Conservation (phyloP, 2,797 vertebrate genomes). For the Coranthus polyacanthus region DNA sequence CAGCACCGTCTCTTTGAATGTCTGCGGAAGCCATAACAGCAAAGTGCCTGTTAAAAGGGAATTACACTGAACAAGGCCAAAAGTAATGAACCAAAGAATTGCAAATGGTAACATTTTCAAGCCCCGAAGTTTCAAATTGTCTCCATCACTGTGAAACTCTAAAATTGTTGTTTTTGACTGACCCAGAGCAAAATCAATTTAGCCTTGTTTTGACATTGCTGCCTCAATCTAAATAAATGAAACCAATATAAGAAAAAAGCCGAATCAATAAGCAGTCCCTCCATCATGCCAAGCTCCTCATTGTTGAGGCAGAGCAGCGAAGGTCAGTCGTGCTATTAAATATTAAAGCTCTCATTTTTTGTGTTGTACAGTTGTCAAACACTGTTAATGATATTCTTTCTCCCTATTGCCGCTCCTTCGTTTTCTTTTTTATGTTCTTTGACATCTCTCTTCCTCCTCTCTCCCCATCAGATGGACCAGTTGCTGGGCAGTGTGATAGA, state of each 20-base stretch:
- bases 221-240: constrained; percentile 29
- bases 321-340: constrained; percentile 18
- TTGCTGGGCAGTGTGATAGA: constrained; percentile 94
- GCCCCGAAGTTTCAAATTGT: constrained; percentile 18
- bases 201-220: constrained; percentile 28
- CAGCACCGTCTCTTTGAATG: constrained; percentile 41
- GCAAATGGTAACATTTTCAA: constrained; percentile 42
- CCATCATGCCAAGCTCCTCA: background rate
- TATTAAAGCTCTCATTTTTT: background rate
- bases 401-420: background rate
- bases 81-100: constrained; percentile 65
- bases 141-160: constrained; percentile 19
- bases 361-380: constrained; percentile 2
- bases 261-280: background rate
- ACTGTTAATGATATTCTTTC: background rate
- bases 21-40: constrained; percentile 29
- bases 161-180: constrained; percentile 11
- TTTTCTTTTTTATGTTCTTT: background rate
- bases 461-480: constrained; percentile 87
- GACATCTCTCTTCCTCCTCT: background rate
- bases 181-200: constrained; percentile 21
- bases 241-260: constrained; percentile 9
- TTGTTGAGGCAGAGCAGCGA: constrained; percentile 15
- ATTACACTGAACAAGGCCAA: constrained; percentile 45
- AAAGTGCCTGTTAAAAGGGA: constrained; percentile 57